These are phyloP conservation scores for Zaprionus africanus DNA, from an alignment of 1,140 invertebrate species.

Conservation along the genomic window DNA sequence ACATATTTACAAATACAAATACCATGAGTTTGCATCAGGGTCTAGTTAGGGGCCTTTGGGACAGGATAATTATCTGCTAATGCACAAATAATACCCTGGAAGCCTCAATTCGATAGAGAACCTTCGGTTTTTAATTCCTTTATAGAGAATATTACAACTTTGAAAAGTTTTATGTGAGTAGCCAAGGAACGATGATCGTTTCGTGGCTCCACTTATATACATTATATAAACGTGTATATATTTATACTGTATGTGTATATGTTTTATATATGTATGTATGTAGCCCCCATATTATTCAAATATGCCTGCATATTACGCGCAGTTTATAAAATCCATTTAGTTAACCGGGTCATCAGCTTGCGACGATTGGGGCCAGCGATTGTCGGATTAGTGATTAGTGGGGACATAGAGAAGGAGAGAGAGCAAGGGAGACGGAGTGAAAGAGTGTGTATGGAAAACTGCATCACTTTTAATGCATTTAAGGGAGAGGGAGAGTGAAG, in stretches of 20 bases:
- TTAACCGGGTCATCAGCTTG: constrained; percentile 48
- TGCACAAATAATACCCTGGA: constrained; percentile 6
- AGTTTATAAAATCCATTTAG: constrained; percentile 35
- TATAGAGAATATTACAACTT: too few species aligned
- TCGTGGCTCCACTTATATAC: neutral
- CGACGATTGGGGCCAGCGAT: constrained; percentile 41
- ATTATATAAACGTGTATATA: neutral
- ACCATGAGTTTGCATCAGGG: neutral
- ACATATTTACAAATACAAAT: neutral
- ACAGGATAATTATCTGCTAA: constrained; percentile 12
- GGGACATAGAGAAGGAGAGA: neutral
- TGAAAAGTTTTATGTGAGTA: too few species aligned
- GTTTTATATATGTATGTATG: neutral
- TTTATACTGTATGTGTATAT: neutral
- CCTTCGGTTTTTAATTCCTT: too few species aligned
- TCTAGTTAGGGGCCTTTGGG: neutral
- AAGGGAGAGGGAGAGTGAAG: neutral
- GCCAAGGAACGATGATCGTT: neutral
- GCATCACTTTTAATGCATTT: constrained; percentile 30
- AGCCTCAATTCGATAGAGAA: too few species aligned
- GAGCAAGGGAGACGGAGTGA: constrained; percentile 7
- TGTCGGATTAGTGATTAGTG: constrained; percentile 44
- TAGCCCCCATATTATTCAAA: constrained; percentile 1
- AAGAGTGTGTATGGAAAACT: constrained; percentile 10
- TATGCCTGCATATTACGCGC: constrained; percentile 3